Percentiles rank a stretch among this genome's conserved stretches.
phyloP scores from a whole-genome alignment of 2,888 invertebrate species.

The Scelioninae gen. 1 region DNA sequence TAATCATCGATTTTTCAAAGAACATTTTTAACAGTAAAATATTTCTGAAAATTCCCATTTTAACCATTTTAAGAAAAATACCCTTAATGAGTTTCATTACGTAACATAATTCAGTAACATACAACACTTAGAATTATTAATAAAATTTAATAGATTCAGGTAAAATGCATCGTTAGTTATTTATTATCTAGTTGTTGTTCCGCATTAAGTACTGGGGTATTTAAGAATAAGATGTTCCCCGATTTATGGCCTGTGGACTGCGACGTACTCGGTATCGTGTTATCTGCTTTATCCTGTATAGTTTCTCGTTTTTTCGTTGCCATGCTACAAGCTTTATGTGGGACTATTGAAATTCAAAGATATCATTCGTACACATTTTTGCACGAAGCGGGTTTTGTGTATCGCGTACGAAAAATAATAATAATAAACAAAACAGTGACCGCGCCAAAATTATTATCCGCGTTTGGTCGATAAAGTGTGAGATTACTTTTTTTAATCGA shows the following conservation, averaged over 20 bases:
- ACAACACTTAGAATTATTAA: neutral
- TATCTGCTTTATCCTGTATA: slow-evolving; percentile 60
- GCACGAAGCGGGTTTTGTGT: slow-evolving; percentile 30
- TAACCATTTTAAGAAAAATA: too few relatives aligned
- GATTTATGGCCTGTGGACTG: slow-evolving; percentile 74
- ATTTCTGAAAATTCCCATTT: too few relatives aligned
- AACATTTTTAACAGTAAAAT: too few relatives aligned
- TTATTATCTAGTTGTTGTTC: slow-evolving; percentile 75
- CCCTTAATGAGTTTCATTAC: too few relatives aligned
- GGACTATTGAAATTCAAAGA: slow-evolving; percentile 61
- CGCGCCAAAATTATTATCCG: slow-evolving; percentile 31
- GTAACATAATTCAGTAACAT: neutral
- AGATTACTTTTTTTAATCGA: slow-evolving; percentile 38
- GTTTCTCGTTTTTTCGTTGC: slow-evolving; percentile 66
- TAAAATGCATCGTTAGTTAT: neutral
- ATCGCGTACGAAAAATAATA: slow-evolving; percentile 21
- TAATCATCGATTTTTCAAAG: too few relatives aligned
- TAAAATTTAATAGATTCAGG: neutral
- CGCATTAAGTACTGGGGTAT: slow-evolving; percentile 75
- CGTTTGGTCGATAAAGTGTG: slow-evolving; percentile 37
- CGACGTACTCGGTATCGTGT: slow-evolving; percentile 36
- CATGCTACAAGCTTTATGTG: slow-evolving; percentile 59
- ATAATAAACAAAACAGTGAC: slow-evolving; percentile 21
- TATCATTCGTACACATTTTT: slow-evolving; percentile 50
- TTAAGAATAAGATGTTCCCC: slow-evolving; percentile 78